Base-by-base conservation (phyloP, 2,797 vertebrate species). In the Prionace glauca region DNA sequence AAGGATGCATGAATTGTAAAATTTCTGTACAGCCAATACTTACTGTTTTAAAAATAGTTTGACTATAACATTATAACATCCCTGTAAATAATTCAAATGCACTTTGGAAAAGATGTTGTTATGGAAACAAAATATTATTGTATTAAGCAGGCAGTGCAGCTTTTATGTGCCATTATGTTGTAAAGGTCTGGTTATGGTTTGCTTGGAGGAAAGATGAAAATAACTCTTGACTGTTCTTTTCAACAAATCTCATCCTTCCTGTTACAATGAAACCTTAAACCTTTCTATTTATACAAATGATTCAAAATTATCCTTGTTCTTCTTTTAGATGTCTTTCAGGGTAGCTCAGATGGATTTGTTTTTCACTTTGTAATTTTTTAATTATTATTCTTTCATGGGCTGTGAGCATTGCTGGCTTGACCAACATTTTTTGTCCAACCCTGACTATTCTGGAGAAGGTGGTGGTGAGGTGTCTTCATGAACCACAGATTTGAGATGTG, bases 121-220 rank as follows among this genome's bases (percentile, higher is more conserved):
- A 92, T 69, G 65, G 90, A 69, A 92, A 92, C 90, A 69, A 91
- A 91, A 20, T 65, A n/a, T 67, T 92, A 67, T 67, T 41, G 60
- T 20, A 91, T 91, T 91, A 62, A 62, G 20, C 36, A 92, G 67
- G 18, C n/a, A 69, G 11, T 36, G 36, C 0, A 41, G 90, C 22
- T 69, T 92, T 91, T 41, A 24, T 41, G 9, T 41, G 36, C 36
- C 90, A 92, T 41, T 69, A 92, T 4, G 41, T 92, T 41, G 65
- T 29, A 69, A 41, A 41, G 20, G 90, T 4, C 65, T 24, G 65
- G 36, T 69, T 92, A 41, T 69, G 67, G 36, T 41, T 92, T 92
- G 62, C 8, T 69, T 92, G 18, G 22, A 41, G 65, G n/a, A 92
- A 22, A 69, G 18, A 69, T 41, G 65, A 92, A 92, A 92, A 69